Conservation (phyloP, 2,797 vertebrate species). For the Anisognathus igniventris region DNA sequence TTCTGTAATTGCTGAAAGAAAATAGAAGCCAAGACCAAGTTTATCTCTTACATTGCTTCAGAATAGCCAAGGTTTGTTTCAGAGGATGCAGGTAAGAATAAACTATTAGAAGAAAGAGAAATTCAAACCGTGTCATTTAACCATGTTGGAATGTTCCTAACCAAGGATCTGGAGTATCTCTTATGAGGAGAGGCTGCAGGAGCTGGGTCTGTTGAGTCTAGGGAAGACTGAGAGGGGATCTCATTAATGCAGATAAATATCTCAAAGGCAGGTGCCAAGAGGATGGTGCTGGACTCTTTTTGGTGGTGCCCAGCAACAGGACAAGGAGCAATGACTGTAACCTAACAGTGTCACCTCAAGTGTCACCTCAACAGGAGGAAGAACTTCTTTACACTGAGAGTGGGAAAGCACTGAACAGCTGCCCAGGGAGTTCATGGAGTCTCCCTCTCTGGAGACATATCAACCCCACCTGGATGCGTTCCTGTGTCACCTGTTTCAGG, state of each 20-base stretch:
- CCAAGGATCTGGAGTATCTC: background rate
- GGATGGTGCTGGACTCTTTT: background rate
- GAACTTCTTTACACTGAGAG: background rate
- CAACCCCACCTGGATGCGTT: accelerated
- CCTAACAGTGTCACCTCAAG: background rate
- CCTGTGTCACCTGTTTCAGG: background rate
- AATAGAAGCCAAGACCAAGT: background rate
- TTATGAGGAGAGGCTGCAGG: background rate
- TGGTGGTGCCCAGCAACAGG: accelerated
- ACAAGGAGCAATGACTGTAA: background rate
- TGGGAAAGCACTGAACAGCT: background rate
- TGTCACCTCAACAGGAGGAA: background rate
- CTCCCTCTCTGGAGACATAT: background rate
- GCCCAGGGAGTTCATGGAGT: background rate
- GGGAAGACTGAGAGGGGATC: background rate
- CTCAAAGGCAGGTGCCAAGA: background rate
- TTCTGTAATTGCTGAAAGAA: background rate
- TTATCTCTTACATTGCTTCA: background rate
- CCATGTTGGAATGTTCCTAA: background rate
- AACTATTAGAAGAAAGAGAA: background rate
- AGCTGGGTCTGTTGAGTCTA: background rate
- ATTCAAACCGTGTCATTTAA: background rate
- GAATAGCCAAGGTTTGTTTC: background rate
- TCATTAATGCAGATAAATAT: background rate
- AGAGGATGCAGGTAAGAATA: background rate